Evolutionary conservation across 2,888 invertebrate species (phyloP), one percentile per base, ranked within the genome.

Genomic region (Frankliniella fusca): DNA sequence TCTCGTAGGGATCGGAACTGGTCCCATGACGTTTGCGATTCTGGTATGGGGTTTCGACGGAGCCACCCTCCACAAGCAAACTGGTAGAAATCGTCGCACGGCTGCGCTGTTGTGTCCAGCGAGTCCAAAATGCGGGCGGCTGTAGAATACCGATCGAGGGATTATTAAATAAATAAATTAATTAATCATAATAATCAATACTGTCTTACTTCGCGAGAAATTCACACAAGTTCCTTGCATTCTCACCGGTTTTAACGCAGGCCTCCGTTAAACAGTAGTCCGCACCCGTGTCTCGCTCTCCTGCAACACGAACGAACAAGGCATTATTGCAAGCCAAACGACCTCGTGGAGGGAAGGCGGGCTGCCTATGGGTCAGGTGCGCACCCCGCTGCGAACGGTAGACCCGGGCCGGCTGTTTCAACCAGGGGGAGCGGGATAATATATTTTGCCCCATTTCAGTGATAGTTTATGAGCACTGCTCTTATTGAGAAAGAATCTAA

Each of bases 161-260:
- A 18, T 61, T 20, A 18, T 54, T 5, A 54, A 50, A 15, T 50
- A 11, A 50, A 15, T 50, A n/a, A n/a, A n/a, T n/a, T n/a, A n/a
- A n/a, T n/a, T n/a, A n/a, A n/a, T n/a, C n/a, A n/a, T n/a, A n/a
- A n/a, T n/a, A n/a, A 38, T 5, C 38, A 3, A 2, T 38, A 38
- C 2, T 5, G 38, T 38, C 38, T 3, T 5, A 38, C 38, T 38
- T 3, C 2, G 5, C 38, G 38, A 3, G 38, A 2, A 38, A 3
- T 11, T 15, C 54, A 15, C 54, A 12, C 12, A 54, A 2, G 8
- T 18, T 54, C 8, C 70, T 9, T 9, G 70, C 1, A 23, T 27
- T 10, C 87, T 86, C 84, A 93, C 93, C 92, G 86, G 92, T 92
- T 83, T 90, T 90, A 28, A 93, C 91, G 86, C 92, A 93, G 85